Evolutionary conservation across 2,113 vertebrate species (phyloP).

Genomic region (Rhizomys pruinosus): DNA sequence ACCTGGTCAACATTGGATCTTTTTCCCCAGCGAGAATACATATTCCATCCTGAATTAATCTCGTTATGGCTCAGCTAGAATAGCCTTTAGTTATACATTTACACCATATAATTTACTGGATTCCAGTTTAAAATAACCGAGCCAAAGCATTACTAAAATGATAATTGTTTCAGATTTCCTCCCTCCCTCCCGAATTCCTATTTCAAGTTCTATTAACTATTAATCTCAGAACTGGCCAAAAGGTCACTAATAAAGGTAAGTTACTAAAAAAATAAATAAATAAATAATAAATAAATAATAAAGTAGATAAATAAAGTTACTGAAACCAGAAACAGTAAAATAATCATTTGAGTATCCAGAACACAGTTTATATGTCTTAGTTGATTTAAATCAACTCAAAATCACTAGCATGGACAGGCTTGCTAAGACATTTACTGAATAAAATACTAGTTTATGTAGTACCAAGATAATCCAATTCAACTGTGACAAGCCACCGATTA

Average conservation of each 20-base stretch:
- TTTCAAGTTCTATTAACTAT: constrained; percentile 64
- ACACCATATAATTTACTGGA: background rate
- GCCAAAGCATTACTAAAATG: background rate
- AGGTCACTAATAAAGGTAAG: constrained; percentile 38
- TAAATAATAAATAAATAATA: too few relatives aligned
- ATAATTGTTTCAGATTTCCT: too few relatives aligned
- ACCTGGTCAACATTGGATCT: background rate
- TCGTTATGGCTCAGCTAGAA: background rate
- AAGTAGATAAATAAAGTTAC: too few relatives aligned
- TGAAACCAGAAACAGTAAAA: constrained; percentile 20
- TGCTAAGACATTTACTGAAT: background rate
- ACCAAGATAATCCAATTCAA: constrained; percentile 13
- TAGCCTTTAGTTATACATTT: background rate
- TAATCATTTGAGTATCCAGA: background rate
- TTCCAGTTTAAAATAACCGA: background rate
- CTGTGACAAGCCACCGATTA: background rate
- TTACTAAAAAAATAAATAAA: too few relatives aligned
- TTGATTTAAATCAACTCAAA: background rate
- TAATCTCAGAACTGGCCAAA: constrained; percentile 55
- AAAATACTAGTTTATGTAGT: background rate
- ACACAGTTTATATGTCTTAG: background rate
- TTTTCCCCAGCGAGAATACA: background rate
- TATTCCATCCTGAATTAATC: background rate
- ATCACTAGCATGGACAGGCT: background rate
- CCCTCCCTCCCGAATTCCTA: too few relatives aligned